Conservation (phyloP, 2,888 invertebrate species). For the Metellina segmentata region DNA sequence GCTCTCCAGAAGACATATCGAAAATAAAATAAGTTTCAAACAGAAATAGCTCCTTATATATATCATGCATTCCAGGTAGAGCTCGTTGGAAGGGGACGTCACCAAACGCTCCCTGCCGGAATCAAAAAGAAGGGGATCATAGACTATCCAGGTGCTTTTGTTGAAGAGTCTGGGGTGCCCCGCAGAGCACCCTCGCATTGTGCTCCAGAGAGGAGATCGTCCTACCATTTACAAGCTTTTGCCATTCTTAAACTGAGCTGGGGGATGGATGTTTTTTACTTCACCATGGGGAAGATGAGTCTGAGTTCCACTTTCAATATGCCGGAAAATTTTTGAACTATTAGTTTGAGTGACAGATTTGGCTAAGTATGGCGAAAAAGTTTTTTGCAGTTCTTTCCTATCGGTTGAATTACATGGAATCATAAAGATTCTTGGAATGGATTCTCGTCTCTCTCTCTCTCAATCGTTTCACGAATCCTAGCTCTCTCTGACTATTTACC, state of each 20-base stretch:
- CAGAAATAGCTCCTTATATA: too few species aligned
- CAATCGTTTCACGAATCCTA: too few species aligned
- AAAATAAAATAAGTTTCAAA: too few species aligned
- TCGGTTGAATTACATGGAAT: too few species aligned
- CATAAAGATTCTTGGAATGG: too few species aligned
- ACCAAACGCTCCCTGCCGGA: not conserved
- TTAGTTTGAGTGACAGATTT: not conserved
- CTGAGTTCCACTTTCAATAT: not conserved
- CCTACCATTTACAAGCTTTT: not conserved
- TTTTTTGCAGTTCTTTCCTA: too few species aligned
- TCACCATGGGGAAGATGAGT: not conserved
- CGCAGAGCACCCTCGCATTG: not conserved
- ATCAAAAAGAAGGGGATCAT: not conserved
- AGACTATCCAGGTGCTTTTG: not conserved
- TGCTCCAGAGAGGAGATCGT: not conserved
- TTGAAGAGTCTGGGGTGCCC: not conserved
- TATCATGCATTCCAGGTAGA: too few species aligned
- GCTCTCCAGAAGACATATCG: too few species aligned
- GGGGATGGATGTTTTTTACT: not conserved
- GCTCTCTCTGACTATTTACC: too few species aligned
- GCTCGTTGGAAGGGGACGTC: too few species aligned
- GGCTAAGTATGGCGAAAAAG: too few species aligned
- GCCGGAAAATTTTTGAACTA: not conserved
- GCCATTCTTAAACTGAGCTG: not conserved
- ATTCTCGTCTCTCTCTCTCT: too few species aligned